Percentiles rank a stretch among this genome's conserved stretches.
These are phyloP conservation scores for Oligia fasciuncula DNA, from an alignment of 2,888 invertebrate species.

Conservation along the genomic window DNA sequence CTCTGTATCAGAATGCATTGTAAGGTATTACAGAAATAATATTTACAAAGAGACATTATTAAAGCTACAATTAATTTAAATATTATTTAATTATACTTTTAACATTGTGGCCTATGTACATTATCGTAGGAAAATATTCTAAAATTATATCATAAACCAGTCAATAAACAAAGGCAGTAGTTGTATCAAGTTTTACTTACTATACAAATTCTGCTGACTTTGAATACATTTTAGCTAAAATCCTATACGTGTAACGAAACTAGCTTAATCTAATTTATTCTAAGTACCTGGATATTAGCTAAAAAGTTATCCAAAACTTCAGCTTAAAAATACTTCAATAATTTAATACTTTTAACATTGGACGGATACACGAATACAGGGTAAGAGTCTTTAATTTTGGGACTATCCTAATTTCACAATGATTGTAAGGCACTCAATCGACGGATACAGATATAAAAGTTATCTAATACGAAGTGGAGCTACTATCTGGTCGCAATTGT, in stretches of 20 bases:
- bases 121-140: constrained; percentile 71
- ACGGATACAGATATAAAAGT: constrained; percentile 60
- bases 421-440: constrained; percentile 79
- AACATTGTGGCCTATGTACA: constrained; percentile 66
- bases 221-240: constrained; percentile 63
- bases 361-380: constrained; percentile 73
- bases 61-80: constrained; percentile 84
- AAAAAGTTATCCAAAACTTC: constrained; percentile 53
- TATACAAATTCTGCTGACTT: constrained; percentile 62
- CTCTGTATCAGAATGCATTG: constrained; percentile 80
- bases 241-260: constrained; percentile 54
- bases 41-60: constrained; percentile 83
- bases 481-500: constrained; percentile 94
- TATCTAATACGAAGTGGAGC: constrained; percentile 91
- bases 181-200: constrained; percentile 72
- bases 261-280: constrained; percentile 59
- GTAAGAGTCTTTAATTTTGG: constrained; percentile 60
- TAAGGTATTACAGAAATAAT: constrained; percentile 80
- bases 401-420: constrained; percentile 67
- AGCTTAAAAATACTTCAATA: constrained; percentile 63
- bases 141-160: constrained; percentile 76
- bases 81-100: constrained; percentile 73
- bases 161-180: constrained; percentile 86
- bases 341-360: constrained; percentile 65
- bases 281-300: constrained; percentile 57